Percentiles rank a stretch among this genome's conserved stretches.
Evolutionary conservation across 1,140 invertebrate genomes (phyloP).

Genomic region (Asobara japonica): DNA sequence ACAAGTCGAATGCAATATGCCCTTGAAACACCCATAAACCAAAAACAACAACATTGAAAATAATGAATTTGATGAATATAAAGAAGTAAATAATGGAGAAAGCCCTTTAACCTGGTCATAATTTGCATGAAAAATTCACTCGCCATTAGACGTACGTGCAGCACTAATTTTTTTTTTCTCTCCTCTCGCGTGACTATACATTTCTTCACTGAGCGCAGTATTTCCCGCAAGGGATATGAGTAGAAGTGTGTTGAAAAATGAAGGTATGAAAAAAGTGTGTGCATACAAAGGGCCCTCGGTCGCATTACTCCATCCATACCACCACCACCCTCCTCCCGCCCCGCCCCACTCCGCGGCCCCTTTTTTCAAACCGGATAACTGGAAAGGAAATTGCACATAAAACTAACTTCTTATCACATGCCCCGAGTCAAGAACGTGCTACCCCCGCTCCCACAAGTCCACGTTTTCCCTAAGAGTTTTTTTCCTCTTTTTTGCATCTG

Average conservation of each 20-base stretch:
- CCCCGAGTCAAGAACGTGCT: conserved; percentile 20
- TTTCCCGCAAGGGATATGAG: background rate
- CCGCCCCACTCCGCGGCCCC: background rate
- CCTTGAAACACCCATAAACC: no score
- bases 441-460: background rate
- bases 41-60: no score
- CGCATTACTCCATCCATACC: background rate
- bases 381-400: conserved; percentile 36
- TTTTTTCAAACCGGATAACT: conserved; percentile 23
- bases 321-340: background rate
- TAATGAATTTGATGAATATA: no score
- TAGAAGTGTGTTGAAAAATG: background rate
- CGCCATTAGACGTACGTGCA: background rate
- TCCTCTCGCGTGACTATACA: background rate
- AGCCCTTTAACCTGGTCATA: background rate
- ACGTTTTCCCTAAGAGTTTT: conserved; percentile 2
- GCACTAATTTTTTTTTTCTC: background rate
- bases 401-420: conserved; percentile 35
- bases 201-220: background rate
- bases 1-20: no score
- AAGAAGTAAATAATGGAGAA: no score
- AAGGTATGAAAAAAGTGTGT: background rate
- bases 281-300: background rate
- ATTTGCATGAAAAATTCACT: background rate
- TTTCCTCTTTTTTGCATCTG: background rate